Percentiles rank a stretch among this genome's conserved stretches.
These are phyloP conservation scores for Catalaphyllia jardinei DNA, from an alignment of 64 coral and sea anemone species.

Conservation along the genomic window DNA sequence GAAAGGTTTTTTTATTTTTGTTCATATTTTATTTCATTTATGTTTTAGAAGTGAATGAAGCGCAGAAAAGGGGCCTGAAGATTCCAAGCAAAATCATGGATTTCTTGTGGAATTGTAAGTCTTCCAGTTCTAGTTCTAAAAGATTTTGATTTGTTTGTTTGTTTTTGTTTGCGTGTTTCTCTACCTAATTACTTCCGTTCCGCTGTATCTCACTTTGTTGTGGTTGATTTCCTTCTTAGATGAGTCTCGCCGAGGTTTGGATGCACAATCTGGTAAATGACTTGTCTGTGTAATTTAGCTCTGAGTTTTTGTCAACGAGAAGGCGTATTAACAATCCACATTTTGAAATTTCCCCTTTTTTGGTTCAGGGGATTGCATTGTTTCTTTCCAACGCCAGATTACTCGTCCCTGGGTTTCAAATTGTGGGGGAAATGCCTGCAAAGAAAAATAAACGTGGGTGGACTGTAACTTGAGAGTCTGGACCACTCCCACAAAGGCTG, in stretches of 20 bases:
- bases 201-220: neutral
- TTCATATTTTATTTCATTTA: neutral
- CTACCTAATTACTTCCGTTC: neutral
- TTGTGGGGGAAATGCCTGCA: too few species aligned
- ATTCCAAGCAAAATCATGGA: conserved; percentile 28
- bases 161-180: neutral
- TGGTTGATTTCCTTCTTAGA: neutral
- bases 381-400: too few species aligned
- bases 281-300: neutral
- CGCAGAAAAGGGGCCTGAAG: conserved; percentile 5
- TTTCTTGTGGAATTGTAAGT: conserved; percentile 36
- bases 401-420: too few species aligned
- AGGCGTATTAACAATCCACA: too few species aligned
- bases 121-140: neutral
- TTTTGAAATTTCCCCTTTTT: too few species aligned
- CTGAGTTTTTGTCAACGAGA: too few species aligned
- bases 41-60: conserved; percentile 26
- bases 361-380: too few species aligned
- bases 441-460: too few species aligned
- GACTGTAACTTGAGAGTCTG: too few species aligned
- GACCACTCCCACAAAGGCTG: too few species aligned
- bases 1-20: neutral
- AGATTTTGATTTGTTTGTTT: neutral
- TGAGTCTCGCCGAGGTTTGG: neutral
- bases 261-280: neutral